Conservation (phyloP, 2,797 vertebrate species). For the Microctenopoma stevenorrisi region DNA sequence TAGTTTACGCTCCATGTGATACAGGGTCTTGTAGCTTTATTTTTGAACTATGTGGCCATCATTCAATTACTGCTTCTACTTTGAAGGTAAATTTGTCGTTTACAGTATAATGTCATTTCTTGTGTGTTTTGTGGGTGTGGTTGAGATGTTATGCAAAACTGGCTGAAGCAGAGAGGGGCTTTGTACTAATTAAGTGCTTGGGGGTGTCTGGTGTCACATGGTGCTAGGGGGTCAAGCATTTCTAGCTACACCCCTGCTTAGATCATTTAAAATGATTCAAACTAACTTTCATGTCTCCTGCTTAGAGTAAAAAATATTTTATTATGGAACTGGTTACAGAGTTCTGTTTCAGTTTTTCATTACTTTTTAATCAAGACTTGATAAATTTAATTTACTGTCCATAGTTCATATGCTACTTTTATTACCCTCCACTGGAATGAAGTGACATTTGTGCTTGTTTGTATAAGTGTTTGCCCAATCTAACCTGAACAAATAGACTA, state of each 20-base stretch:
- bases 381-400: constrained; percentile 41
- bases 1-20: neutral
- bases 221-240: neutral
- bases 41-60: neutral
- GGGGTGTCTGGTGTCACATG: neutral
- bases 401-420: constrained; percentile 20
- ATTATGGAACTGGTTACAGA: constrained; percentile 16
- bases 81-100: constrained; percentile 1
- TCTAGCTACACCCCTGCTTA: constrained; percentile 1
- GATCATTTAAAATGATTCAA: constrained; percentile 13
- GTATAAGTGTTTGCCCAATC: constrained; percentile 58
- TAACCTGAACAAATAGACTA: constrained; percentile 74
- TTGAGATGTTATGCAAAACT: neutral
- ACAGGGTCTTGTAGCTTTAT: neutral
- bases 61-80: constrained; percentile 13
- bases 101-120: neutral
- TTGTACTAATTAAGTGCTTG: constrained; percentile 30
- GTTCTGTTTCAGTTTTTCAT: neutral
- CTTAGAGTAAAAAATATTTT: constrained; percentile 2
- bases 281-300: constrained; percentile 4
- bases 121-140: constrained; percentile 25
- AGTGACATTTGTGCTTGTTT: constrained; percentile 60
- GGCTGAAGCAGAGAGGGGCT: neutral
- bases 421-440: constrained; percentile 57
- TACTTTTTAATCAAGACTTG: constrained; percentile 25